Conservation (phyloP, 2,113 vertebrate species). For the Nycticryphes semicollaris region DNA sequence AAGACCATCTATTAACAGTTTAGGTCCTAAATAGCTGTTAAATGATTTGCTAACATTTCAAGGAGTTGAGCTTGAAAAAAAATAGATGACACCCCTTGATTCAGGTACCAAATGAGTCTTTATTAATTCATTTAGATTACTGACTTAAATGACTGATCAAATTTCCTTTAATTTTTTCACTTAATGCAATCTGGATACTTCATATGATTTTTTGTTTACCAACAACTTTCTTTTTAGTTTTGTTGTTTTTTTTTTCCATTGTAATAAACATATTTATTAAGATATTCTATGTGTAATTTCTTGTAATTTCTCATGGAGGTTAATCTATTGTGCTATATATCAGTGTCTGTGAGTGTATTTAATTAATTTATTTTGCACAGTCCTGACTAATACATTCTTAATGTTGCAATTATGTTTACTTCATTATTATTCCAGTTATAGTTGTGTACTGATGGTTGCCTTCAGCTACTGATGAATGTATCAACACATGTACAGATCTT, state of each 20-base stretch:
- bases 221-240: background rate
- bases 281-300: background rate
- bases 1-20: background rate
- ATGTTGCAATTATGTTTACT: slow-evolving; percentile 49
- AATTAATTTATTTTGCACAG: slow-evolving; percentile 38
- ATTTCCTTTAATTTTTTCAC: background rate
- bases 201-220: background rate
- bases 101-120: background rate
- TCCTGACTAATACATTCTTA: background rate
- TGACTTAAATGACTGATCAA: background rate
- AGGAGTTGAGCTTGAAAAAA: background rate
- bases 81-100: background rate
- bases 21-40: background rate
- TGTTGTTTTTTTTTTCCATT: background rate
- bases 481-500: background rate
- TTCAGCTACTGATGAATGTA: background rate
- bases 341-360: background rate
- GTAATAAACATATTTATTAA: background rate
- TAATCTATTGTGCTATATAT: background rate
- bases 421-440: slow-evolving; percentile 49
- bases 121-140: background rate
- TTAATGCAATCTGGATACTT: background rate
- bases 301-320: background rate
- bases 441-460: background rate
- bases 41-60: background rate